A percentile compares a stretch with the other conserved stretches of the same genome.
Evolutionary conservation across 2,797 vertebrate species (phyloP).

Genomic region (Mus caroli): DNA sequence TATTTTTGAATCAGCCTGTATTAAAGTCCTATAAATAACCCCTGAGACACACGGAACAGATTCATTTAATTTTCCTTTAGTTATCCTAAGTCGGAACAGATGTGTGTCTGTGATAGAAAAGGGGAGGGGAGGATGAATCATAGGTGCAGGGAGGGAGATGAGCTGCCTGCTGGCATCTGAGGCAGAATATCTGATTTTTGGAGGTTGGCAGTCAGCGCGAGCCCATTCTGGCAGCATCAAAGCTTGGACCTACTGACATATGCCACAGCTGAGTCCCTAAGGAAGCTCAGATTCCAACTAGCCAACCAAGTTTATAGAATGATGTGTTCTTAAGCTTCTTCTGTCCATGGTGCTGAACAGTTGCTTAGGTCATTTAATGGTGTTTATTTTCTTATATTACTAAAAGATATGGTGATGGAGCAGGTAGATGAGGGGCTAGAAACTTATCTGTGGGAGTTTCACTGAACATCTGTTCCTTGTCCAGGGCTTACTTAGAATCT

Average conservation of each 20-base stretch:
- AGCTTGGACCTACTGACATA: background rate
- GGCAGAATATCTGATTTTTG: slow-evolving; percentile 18
- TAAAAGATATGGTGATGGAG: background rate
- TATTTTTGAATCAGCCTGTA: slow-evolving; percentile 80
- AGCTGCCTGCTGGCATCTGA: slow-evolving; percentile 1
- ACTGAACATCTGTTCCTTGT: background rate
- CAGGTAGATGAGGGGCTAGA: background rate
- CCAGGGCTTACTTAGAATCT: background rate
- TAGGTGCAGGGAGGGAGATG: slow-evolving; percentile 57
- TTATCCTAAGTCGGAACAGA: slow-evolving; percentile 80
- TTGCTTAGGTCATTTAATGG: background rate
- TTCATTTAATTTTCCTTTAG: slow-evolving; percentile 83
- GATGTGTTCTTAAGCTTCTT: background rate
- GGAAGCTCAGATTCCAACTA: background rate
- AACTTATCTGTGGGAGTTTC: background rate
- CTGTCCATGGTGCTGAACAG: background rate
- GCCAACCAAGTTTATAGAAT: background rate
- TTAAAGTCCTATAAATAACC: slow-evolving; percentile 84
- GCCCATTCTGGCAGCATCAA: background rate
- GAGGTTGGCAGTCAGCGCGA: background rate
- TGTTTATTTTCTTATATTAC: background rate
- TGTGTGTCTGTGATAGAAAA: slow-evolving; percentile 75
- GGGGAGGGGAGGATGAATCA: slow-evolving; percentile 65
- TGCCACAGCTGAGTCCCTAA: background rate
- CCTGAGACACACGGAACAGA: slow-evolving; percentile 72